phyloP scores from a whole-genome alignment of 2,888 invertebrate species.

The Branchipolynoe longqiensis region DNA sequence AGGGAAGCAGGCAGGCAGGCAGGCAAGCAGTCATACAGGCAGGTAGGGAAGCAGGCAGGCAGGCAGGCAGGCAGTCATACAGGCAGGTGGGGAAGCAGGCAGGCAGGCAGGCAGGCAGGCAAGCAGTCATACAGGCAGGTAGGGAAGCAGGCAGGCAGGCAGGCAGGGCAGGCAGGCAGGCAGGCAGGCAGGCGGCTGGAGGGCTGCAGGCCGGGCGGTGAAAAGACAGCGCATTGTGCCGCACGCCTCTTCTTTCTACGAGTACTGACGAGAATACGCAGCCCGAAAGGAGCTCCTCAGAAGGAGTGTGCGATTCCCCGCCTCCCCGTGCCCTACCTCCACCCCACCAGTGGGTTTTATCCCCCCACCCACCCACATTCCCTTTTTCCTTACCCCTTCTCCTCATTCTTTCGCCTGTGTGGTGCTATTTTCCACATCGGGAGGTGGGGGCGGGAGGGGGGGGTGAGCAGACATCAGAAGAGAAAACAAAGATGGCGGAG shows the following conservation, averaged over 20 bases:
- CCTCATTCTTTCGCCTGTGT: neutral
- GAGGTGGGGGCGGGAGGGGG: neutral
- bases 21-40: too few species aligned
- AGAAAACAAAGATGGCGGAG: slow-evolving; percentile 9
- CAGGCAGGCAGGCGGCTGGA: slow-evolving; percentile 22
- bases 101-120: too few species aligned
- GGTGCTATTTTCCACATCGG: slow-evolving; percentile 45
- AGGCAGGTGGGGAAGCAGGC: too few species aligned
- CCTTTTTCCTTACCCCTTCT: neutral
- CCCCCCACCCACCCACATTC: neutral
- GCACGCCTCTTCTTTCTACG: neutral
- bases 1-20: too few species aligned
- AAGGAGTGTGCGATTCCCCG: slow-evolving; percentile 38
- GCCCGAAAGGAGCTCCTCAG: slow-evolving; percentile 29
- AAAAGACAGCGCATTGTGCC: slow-evolving; percentile 21
- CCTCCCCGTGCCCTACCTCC: neutral
- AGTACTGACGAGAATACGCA: slow-evolving; percentile 4
- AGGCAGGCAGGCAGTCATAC: too few species aligned
- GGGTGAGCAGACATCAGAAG: neutral
- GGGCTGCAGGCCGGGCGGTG: slow-evolving; percentile 14
- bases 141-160: too few species aligned
- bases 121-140: too few species aligned
- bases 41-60: too few species aligned
- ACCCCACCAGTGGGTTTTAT: neutral
- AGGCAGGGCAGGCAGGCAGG: too few species aligned